These are phyloP conservation scores for Cladorhizidae sp. DNA, from an alignment of 37 sponge, comb jelly and placozoan species.

Conservation along the genomic window DNA sequence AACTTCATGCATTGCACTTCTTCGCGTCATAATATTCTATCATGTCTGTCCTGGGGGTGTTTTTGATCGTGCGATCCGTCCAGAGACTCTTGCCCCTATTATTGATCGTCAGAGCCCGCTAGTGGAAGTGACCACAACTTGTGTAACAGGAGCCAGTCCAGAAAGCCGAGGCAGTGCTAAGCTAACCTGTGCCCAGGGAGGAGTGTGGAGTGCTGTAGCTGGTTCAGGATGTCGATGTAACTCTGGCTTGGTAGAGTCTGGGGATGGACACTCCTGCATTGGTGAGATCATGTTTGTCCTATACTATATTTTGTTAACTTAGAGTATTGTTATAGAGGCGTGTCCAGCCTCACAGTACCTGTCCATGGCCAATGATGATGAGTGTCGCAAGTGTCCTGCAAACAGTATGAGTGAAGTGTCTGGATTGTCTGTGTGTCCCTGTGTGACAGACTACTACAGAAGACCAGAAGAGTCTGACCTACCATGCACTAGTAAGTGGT, in stretches of 20 bases:
- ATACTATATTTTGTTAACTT: too few species aligned
- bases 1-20: conserved; percentile 39
- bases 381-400: too few species aligned
- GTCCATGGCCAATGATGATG: too few species aligned
- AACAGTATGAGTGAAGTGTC: too few species aligned
- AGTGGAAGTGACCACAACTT: conserved; percentile 2
- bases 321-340: too few species aligned
- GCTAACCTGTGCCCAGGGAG: conserved; percentile 8
- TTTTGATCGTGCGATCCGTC: conserved; percentile 11
- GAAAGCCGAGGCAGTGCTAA: not conserved
- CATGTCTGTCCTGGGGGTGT: conserved; percentile 36
- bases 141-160: conserved; percentile 18
- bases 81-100: conserved; percentile 31
- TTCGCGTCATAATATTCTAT: conserved; percentile 48
- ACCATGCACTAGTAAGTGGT: too few species aligned
- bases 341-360: too few species aligned
- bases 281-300: not conserved
- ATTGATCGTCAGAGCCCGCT: not conserved
- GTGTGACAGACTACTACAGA: too few species aligned
- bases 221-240: conserved; percentile 6
- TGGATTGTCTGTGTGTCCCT: too few species aligned
- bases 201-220: conserved; percentile 20
- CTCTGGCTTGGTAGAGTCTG: not conserved
- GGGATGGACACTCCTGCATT: conserved; percentile 4
- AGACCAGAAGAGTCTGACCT: too few species aligned